Evolutionary conservation across 2,113 vertebrate species (phyloP).

Genomic region (Malurus cyaneus): DNA sequence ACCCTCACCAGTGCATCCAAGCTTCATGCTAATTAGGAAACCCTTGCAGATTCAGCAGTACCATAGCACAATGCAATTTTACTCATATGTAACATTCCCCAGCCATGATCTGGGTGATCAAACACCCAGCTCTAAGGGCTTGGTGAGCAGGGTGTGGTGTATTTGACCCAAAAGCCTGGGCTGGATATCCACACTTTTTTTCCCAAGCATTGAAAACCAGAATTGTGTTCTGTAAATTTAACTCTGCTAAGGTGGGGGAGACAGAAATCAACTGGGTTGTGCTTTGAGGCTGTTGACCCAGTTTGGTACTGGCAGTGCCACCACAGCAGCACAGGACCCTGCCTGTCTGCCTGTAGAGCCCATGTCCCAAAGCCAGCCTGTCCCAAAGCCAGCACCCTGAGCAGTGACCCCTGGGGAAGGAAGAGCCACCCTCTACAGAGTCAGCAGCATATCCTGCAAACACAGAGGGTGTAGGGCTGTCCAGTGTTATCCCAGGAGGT

Average conservation of each 20-base stretch:
- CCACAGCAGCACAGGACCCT: neutral
- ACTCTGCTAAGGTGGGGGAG: neutral
- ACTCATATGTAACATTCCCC: neutral
- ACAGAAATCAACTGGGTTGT: neutral
- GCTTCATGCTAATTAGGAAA: neutral
- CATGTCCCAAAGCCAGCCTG: neutral
- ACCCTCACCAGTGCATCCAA: neutral
- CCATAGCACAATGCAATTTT: neutral
- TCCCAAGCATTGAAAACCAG: neutral
- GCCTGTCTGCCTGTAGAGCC: neutral
- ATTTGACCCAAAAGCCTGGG: neutral
- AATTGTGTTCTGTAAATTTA: fast-evolving
- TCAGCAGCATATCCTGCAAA: neutral
- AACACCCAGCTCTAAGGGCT: neutral
- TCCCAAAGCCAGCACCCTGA: neutral
- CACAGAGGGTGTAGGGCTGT: neutral
- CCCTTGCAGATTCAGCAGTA: neutral
- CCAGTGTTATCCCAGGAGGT: neutral
- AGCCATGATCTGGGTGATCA: neutral
- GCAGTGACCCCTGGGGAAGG: neutral
- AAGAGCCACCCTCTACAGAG: neutral
- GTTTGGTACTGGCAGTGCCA: neutral
- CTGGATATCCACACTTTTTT: neutral
- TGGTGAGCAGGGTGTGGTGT: neutral
- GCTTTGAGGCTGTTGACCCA: neutral